Evolutionary conservation across 1,140 invertebrate genomes (phyloP), one percentile per base, ranked within the genome.

Genomic region (Alviniconcha marisindica): DNA sequence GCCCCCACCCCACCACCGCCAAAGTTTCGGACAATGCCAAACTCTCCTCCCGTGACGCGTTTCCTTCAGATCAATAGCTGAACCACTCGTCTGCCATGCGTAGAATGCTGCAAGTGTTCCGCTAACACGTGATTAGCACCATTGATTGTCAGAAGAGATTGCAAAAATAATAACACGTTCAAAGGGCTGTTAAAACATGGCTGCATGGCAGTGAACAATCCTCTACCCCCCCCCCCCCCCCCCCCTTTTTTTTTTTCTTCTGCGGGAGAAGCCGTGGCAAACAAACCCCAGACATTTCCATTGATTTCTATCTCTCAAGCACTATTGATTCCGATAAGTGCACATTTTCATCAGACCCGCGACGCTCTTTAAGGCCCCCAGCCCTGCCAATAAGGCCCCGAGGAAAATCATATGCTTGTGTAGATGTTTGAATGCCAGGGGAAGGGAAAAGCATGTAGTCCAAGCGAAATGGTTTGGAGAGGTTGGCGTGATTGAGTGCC

Each of bases 201-300:
- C 69, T 15, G 36, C 21, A 36, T 18, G 10, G 36, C 36, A 36
- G 7, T 71, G 69, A 71, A 40, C 69, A 71, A 38, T 42, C 38
- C 4, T 71, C 69, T 48, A 5, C 44, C 18, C 18, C 18, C 18
- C 18, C 18, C 18, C 18, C 18, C 5, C 18, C 7, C 18, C 18
- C 44, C 44, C 18, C 18, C 18, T 48, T 18, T 48, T 48, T 48
- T 48, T 48, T 10, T 48, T 48, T 12, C 38, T 3, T 71, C 69
- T 40, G 14, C 2, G 36, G 44, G 36, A n/a, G 56, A 60, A 21
- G 69, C 24, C 69, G n/a, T 40, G 69, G 36, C 69, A 71, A 71
- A 71, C 69, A 71, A 31, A 38, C 31, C 69, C 69, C 69, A 71
- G 69, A 71, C 69, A 71, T 71, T 14, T 10, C 36, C 69, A 71